These are phyloP conservation scores for Enteromius unitaeniatus DNA, from an alignment of 2,797 vertebrate species.

Conservation along the genomic window DNA sequence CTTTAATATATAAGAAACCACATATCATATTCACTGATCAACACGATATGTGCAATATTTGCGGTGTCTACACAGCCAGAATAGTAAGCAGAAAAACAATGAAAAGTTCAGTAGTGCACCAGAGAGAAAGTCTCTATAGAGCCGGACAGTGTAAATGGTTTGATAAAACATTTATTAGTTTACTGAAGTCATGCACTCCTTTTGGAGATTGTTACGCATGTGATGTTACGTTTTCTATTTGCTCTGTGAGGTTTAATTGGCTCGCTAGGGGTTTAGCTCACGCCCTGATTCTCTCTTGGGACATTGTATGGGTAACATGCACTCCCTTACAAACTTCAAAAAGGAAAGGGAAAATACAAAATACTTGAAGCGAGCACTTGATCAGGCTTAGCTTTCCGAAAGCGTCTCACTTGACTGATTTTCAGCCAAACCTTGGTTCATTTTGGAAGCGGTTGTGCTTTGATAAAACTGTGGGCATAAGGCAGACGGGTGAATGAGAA, in stretches of 20 bases:
- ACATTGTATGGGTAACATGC: not conserved
- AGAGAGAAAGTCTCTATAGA: not conserved
- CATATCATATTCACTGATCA: not conserved
- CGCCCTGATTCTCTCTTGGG: not conserved
- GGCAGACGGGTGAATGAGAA: conserved; percentile 21
- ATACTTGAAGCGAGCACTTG: not conserved
- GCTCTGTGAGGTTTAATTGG: conserved; percentile 51
- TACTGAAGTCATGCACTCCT: not conserved
- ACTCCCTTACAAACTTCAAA: not conserved
- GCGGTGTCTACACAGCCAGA: conserved; percentile 9
- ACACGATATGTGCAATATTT: not conserved
- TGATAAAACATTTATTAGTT: conserved; percentile 39
- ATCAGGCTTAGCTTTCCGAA: not conserved
- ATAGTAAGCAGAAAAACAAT: conserved; percentile 21
- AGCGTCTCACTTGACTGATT: conserved; percentile 1
- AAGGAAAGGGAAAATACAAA: not conserved
- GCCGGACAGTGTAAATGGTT: conserved; percentile 22
- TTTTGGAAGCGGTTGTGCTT: not conserved
- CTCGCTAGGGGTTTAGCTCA: conserved; percentile 34
- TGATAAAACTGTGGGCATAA: conserved; percentile 22
- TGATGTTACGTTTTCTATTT: conserved; percentile 21
- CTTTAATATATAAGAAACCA: not conserved
- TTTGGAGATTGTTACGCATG: not conserved
- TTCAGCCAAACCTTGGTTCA: not conserved
- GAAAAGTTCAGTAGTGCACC: conserved; percentile 4